Evolutionary conservation across 2,113 vertebrate genomes (phyloP).

Genomic region (Macaca mulatta): DNA sequence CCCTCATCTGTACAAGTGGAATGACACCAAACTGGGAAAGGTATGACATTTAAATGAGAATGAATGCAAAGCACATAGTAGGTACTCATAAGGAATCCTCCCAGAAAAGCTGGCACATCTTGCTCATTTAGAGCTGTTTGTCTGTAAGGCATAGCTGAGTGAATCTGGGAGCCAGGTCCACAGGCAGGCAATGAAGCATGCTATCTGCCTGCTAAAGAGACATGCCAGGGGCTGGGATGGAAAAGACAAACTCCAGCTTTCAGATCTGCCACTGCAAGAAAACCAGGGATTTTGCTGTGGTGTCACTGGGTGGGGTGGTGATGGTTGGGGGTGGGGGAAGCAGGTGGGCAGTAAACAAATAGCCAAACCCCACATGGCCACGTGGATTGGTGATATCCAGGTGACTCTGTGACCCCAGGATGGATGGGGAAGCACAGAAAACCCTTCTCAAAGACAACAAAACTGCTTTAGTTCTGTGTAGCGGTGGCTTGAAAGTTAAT

Average conservation of each 20-base stretch:
- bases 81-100: slow-evolving; percentile 32
- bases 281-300: not conserved
- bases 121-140: not conserved
- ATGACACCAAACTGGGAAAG: not conserved
- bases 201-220: slow-evolving; percentile 16
- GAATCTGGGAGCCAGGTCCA: slow-evolving; percentile 30
- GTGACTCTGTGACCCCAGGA: not conserved
- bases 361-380: not conserved
- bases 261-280: slow-evolving; percentile 18
- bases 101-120: slow-evolving; percentile 15
- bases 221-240: slow-evolving; percentile 52
- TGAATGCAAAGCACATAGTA: not conserved
- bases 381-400: slow-evolving; percentile 20
- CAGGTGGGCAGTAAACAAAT: not conserved
- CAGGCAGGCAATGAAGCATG: not conserved
- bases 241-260: slow-evolving; percentile 55
- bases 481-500: not conserved
- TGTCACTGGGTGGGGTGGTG: accelerated
- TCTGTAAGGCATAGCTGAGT: slow-evolving; percentile 16
- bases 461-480: not conserved
- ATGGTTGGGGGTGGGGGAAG: too few species aligned
- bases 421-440: too few species aligned
- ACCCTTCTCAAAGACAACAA: not conserved
- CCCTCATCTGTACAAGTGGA: not conserved
- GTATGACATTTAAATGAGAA: not conserved